Evolutionary conservation across 2,113 vertebrate genomes (phyloP).

Genomic region (Toxostoma redivivum): DNA sequence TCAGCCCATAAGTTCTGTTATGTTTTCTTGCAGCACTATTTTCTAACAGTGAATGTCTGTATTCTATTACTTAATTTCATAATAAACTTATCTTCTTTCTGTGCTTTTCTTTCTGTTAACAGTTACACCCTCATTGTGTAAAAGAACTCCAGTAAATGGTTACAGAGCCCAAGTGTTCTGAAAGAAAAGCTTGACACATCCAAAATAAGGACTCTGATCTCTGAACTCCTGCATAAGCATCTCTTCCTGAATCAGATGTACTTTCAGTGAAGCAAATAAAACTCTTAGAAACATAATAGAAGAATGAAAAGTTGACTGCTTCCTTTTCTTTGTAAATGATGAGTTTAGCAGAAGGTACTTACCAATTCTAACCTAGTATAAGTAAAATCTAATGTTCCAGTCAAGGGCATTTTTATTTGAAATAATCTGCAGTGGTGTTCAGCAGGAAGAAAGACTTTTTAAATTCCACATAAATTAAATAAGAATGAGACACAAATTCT

Average conservation of each 20-base stretch:
- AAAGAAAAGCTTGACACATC: background rate
- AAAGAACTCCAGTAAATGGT: background rate
- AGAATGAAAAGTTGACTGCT: background rate
- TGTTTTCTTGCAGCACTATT: background rate
- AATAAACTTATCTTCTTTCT: background rate
- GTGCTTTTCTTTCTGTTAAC: background rate
- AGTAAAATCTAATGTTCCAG: background rate
- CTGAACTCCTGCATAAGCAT: background rate
- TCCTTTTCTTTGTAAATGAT: background rate
- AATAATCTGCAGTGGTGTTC: background rate
- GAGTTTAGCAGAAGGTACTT: background rate
- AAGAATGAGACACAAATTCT: slow-evolving; percentile 22
- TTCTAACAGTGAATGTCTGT: background rate
- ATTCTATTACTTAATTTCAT: background rate
- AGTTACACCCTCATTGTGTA: background rate
- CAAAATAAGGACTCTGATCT: background rate
- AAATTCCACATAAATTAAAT: background rate
- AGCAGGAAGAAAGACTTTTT: background rate
- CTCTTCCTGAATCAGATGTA: background rate
- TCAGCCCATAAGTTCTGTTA: background rate
- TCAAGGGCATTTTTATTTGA: background rate
- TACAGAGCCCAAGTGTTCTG: background rate
- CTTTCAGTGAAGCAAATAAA: background rate
- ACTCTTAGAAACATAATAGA: background rate
- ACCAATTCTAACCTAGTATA: background rate